phyloP scores from a whole-genome alignment of 2,113 vertebrate species.

The Amia ocellicauda region DNA sequence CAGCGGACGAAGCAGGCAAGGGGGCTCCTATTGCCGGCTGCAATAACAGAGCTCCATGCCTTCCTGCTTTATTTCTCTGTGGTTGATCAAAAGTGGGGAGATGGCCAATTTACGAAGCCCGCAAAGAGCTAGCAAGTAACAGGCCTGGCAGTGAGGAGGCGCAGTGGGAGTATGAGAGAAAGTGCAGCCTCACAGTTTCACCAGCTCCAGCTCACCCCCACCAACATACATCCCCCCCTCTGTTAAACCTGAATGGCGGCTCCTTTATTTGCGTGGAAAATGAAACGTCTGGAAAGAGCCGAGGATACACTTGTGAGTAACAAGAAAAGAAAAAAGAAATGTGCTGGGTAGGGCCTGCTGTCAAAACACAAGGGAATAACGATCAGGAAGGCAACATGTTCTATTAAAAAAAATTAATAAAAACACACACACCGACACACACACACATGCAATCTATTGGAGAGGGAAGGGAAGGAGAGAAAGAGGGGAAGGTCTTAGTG shows the following conservation, averaged over 20 bases:
- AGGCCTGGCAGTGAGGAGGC: not conserved
- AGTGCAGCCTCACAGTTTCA: not conserved
- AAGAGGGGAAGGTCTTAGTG: not conserved
- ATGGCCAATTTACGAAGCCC: not conserved
- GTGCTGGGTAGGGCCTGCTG: not conserved
- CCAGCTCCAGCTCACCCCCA: no score
- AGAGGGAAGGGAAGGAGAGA: no score
- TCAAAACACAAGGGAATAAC: no score
- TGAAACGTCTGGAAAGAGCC: not conserved
- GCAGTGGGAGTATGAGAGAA: not conserved
- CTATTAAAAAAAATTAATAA: no score
- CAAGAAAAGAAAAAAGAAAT: not conserved
- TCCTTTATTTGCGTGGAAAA: not conserved
- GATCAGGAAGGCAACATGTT: no score
- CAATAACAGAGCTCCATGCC: not conserved
- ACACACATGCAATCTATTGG: no score
- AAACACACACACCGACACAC: no score
- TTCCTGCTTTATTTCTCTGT: not conserved
- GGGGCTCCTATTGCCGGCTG: no score
- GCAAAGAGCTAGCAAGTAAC: not conserved
- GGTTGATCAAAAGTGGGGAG: conserved; percentile 1
- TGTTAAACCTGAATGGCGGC: not conserved
- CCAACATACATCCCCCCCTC: no score
- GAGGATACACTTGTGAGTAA: not conserved
- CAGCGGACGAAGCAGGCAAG: no score